phyloP scores from a whole-genome alignment of 1,140 invertebrate species.

The Hestina assimilis region DNA sequence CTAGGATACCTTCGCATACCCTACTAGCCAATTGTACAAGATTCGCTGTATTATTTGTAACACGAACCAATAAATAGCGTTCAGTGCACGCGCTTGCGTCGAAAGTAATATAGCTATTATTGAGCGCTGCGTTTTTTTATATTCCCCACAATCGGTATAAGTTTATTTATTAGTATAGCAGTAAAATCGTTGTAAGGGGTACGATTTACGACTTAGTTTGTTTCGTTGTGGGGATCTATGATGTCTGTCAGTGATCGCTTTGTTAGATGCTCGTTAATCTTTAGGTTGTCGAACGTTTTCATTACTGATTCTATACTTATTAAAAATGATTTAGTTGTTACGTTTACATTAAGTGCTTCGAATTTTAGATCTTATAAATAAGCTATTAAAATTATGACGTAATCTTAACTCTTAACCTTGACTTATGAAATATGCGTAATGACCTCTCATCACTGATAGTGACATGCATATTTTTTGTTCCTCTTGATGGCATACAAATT shows the following conservation, averaged over 20 bases:
- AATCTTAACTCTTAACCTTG: neutral
- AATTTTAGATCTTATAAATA: too few species aligned
- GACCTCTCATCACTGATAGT: neutral
- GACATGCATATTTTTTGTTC: neutral
- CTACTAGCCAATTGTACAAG: constrained; percentile 41
- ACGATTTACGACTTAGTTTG: constrained; percentile 60
- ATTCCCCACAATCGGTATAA: constrained; percentile 56
- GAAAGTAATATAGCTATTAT: constrained; percentile 62
- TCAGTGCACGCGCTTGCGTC: constrained; percentile 41
- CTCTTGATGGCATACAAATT: too few species aligned
- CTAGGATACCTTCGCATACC: constrained; percentile 37
- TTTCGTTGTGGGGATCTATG: constrained; percentile 54
- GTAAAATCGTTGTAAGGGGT: constrained; percentile 61
- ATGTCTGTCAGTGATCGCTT: constrained; percentile 56
- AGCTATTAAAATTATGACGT: neutral
- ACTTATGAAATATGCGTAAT: constrained; percentile 1
- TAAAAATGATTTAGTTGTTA: constrained; percentile 10
- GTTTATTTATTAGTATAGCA: constrained; percentile 69
- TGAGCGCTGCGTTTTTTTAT: constrained; percentile 47
- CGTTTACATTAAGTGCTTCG: too few species aligned
- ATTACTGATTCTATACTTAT: constrained; percentile 11
- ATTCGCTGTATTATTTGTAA: constrained; percentile 41
- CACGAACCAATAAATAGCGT: constrained; percentile 43
- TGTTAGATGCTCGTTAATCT: constrained; percentile 50
- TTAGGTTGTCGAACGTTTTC: constrained; percentile 39